Percentiles rank a stretch among this genome's conserved stretches.
Conservation (phyloP, 2,888 invertebrate species). For the Euplexia lucipara region DNA sequence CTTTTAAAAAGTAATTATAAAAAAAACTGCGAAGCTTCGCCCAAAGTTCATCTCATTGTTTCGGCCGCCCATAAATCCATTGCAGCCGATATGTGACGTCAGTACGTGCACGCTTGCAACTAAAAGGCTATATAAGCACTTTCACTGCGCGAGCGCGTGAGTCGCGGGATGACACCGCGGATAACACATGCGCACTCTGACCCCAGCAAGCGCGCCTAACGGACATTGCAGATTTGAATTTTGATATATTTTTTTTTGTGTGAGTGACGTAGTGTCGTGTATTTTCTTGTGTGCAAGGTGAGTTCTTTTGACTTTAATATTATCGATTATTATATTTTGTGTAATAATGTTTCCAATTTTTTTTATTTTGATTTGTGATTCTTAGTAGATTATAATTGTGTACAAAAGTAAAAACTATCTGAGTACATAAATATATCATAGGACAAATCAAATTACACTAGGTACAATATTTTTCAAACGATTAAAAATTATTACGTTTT, state of each 20-base stretch:
- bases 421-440: too few relatives aligned
- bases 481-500: too few relatives aligned
- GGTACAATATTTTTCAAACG: too few relatives aligned
- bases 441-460: too few relatives aligned
- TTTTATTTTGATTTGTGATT: neutral
- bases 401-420: too few relatives aligned
- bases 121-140: conserved; percentile 89
- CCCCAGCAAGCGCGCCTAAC: conserved; percentile 76
- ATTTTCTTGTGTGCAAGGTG: conserved; percentile 82
- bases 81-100: conserved; percentile 76
- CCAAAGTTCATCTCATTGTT: conserved; percentile 72
- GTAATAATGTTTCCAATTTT: neutral
- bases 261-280: conserved; percentile 84
- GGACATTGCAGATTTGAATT: conserved; percentile 63
- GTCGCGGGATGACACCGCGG: conserved; percentile 82
- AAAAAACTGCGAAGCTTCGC: conserved; percentile 57
- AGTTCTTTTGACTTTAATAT: conserved; percentile 66
- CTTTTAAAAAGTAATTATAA: conserved; percentile 49
- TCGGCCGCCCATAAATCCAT: conserved; percentile 66
- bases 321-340: neutral
- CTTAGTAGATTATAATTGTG: conserved; percentile 1
- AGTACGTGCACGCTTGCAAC: conserved; percentile 76
- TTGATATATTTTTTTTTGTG: conserved; percentile 66
- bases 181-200: conserved; percentile 86
- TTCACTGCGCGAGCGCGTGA: conserved; percentile 84